Base-by-base conservation (phyloP, 2,888 invertebrate species). In the Ectropis crepuscularia region DNA sequence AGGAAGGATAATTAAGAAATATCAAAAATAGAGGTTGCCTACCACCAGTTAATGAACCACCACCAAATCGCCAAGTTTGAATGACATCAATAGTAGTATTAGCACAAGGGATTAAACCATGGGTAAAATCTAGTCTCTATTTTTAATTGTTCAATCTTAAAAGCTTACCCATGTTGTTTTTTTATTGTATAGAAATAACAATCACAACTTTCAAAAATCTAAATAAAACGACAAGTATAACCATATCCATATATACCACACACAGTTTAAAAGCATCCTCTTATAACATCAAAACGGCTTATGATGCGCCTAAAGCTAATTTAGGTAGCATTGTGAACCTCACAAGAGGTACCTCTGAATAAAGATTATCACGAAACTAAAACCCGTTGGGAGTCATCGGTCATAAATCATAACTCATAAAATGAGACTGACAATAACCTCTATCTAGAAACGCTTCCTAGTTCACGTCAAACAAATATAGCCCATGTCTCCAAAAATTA, bases 321-420 rank as follows among this genome's bases (percentile, higher is more conserved):
- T 92, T 92, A 92, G 86, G 92, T 92, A 92, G 92, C 92, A 92
- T 92, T 92, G 92, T 92, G 83, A 83, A 85, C 81, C 85, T 82
- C 87, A 89, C 86, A 89, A 88, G 89, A 88, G 86, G 84, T 78
- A 82, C 82, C 85, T 81, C 82, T 90, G 89, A 92, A 90, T 91
- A 86, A 91, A 91, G 90, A 92, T 92, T 92, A 92, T 89, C 91
- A 89, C 76, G 83, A 81, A 80, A 79, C 82, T 79, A 87, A 83
- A 91, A 87, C 89, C 92, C 90, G 91, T 92, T 91, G 92, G 92
- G 90, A 92, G 91, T 90, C 92, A 89, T 86, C 83, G 88, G 84
- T 92, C 92, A 92, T 92, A 92, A 92, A 92, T 92, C 92, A 92
- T 92, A 90, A 87, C 89, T 89, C 91, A 90, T 92, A 92, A 92